Conservation (phyloP, 1,140 invertebrate species). For the Melanaphis sacchari region DNA sequence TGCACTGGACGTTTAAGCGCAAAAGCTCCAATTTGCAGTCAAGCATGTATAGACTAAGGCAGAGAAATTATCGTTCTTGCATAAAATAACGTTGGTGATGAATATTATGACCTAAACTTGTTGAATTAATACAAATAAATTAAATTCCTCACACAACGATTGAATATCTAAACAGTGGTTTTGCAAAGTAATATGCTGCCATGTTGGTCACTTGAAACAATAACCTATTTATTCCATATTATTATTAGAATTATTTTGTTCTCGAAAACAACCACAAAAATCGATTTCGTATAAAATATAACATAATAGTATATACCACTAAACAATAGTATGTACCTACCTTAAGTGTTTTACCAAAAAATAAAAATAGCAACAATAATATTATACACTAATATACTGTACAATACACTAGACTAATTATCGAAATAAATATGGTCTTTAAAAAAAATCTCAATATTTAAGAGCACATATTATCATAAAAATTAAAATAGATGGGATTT, state of each 20-base stretch:
- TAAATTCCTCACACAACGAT: not conserved
- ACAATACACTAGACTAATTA: too few relatives aligned
- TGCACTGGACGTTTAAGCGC: conserved; percentile 12
- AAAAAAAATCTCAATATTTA: too few relatives aligned
- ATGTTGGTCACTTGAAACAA: not conserved
- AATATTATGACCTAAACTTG: not conserved
- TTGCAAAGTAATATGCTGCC: not conserved
- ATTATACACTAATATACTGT: too few relatives aligned
- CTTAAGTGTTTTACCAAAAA: not conserved
- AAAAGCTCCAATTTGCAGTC: not conserved
- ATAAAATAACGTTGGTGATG: not conserved
- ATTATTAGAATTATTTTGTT: not conserved
- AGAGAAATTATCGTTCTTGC: not conserved
- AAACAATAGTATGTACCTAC: not conserved
- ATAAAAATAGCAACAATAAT: too few relatives aligned
- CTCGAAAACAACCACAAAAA: not conserved
- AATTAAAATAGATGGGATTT: too few relatives aligned
- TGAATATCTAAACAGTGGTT: not conserved
- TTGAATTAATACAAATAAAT: conserved; percentile 27
- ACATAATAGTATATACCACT: not conserved
- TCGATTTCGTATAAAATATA: not conserved
- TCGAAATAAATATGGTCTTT: too few relatives aligned
- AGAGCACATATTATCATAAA: too few relatives aligned
- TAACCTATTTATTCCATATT: not conserved
- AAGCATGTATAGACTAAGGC: not conserved